Conservation (phyloP, 2,888 invertebrate species). For the Alentia gelatinosa region DNA sequence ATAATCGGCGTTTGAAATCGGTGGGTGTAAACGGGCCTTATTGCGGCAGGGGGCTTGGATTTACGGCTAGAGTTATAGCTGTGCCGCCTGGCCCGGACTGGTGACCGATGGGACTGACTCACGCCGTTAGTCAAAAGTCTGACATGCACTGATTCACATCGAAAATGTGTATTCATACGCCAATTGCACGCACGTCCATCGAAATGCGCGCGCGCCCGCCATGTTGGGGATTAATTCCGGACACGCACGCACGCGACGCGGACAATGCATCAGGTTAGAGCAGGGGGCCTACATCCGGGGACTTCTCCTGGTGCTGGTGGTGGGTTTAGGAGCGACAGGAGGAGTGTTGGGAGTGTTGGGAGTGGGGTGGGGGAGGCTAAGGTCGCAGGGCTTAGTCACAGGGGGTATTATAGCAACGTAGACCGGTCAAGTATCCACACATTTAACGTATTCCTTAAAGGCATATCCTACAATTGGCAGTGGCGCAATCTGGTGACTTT, state of each 20-base stretch:
- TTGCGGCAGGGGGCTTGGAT: neutral
- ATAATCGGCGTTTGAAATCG: too few relatives aligned
- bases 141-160: constrained; percentile 43
- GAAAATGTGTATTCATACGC: constrained; percentile 47
- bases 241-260: constrained; percentile 45
- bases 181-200: constrained; percentile 45
- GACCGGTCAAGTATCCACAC: constrained; percentile 6
- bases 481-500: too few relatives aligned
- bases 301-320: neutral
- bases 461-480: too few relatives aligned
- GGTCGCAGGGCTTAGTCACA: neutral
- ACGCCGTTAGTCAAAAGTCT: constrained; percentile 47
- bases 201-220: neutral
- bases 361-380: neutral
- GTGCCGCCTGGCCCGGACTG: neutral
- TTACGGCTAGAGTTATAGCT: constrained; percentile 8
- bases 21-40: too few relatives aligned
- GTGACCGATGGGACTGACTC: constrained; percentile 37
- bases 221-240: constrained; percentile 6
- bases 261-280: constrained; percentile 35
- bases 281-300: neutral
- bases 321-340: neutral
- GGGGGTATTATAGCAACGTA: constrained; percentile 2
- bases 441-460: too few relatives aligned
- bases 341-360: neutral